Conservation (phyloP, 2,113 vertebrate species). For the Dicerorhinus sumatrensis region DNA sequence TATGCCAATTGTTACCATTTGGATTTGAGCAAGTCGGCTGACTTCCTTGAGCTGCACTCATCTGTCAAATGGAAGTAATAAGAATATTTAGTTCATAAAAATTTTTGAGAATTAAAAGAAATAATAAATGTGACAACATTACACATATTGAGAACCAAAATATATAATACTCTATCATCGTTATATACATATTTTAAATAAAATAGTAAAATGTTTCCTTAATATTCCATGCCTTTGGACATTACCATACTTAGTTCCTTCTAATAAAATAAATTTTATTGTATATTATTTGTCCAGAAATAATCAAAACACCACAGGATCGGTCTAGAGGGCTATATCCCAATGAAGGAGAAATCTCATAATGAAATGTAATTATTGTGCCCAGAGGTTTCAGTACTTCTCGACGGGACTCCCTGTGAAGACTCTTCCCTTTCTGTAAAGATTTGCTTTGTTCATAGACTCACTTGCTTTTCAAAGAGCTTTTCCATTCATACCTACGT, state of each 20-base stretch:
- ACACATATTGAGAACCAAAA: background rate
- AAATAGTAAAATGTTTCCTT: background rate
- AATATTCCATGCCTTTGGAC: background rate
- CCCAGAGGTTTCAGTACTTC: background rate
- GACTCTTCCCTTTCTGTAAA: background rate
- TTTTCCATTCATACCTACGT: background rate
- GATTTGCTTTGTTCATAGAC: background rate
- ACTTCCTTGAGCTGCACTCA: background rate
- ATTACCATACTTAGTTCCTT: background rate
- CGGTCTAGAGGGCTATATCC: background rate
- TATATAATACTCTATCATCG: background rate
- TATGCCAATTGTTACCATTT: background rate
- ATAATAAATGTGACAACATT: background rate
- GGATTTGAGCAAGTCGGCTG: background rate
- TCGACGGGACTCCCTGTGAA: background rate
- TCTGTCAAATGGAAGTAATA: background rate
- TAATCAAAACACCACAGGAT: background rate
- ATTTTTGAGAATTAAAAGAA: conserved; percentile 20
- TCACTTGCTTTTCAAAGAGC: background rate
- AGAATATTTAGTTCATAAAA: background rate
- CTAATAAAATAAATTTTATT: background rate
- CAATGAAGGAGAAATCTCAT: background rate
- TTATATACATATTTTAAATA: conserved; percentile 6
- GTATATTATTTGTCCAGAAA: background rate
- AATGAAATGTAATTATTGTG: background rate